These are phyloP conservation scores for Luehdorfia chinensis DNA, from an alignment of 1,140 invertebrate genomes.

Conservation along the genomic window DNA sequence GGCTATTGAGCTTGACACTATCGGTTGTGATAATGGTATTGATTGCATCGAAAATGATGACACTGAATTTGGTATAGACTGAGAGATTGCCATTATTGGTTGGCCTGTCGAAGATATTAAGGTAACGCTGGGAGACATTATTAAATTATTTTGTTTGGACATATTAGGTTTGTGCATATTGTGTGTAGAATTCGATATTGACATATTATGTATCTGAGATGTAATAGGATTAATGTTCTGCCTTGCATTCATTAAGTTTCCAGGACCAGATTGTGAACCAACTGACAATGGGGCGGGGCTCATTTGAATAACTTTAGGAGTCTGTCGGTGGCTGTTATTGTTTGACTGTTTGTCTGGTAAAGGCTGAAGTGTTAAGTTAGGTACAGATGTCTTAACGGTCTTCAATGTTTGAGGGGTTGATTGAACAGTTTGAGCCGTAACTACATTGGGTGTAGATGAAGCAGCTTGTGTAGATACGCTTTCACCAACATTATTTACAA, in stretches of 20 bases:
- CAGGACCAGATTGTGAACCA: constrained; percentile 42
- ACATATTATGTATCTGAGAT: constrained; percentile 68
- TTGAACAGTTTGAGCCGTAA: constrained; percentile 61
- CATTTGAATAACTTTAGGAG: constrained; percentile 69
- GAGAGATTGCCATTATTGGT: constrained; percentile 68
- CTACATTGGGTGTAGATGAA: constrained; percentile 55
- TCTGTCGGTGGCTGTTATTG: constrained; percentile 50
- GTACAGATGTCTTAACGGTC: constrained; percentile 61
- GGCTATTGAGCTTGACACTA: constrained; percentile 67
- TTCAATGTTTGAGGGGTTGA: constrained; percentile 59
- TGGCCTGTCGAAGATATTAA: constrained; percentile 64
- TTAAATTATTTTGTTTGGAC: constrained; percentile 55
- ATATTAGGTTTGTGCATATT: constrained; percentile 49
- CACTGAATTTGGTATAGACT: constrained; percentile 58
- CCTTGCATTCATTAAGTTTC: constrained; percentile 48
- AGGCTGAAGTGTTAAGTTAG: constrained; percentile 73
- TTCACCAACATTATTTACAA: constrained; percentile 81
- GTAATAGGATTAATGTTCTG: constrained; percentile 65
- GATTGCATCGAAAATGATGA: constrained; percentile 64
- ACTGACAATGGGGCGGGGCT: constrained; percentile 40
- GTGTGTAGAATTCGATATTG: constrained; percentile 50
- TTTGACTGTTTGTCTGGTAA: constrained; percentile 61
- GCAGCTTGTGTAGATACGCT: constrained; percentile 48
- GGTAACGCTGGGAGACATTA: constrained; percentile 63
- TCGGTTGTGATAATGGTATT: constrained; percentile 65